Percentiles rank a stretch among this genome's conserved stretches.
Evolutionary conservation across 2,797 vertebrate genomes (phyloP).

Genomic region (Manis pentadactyla): DNA sequence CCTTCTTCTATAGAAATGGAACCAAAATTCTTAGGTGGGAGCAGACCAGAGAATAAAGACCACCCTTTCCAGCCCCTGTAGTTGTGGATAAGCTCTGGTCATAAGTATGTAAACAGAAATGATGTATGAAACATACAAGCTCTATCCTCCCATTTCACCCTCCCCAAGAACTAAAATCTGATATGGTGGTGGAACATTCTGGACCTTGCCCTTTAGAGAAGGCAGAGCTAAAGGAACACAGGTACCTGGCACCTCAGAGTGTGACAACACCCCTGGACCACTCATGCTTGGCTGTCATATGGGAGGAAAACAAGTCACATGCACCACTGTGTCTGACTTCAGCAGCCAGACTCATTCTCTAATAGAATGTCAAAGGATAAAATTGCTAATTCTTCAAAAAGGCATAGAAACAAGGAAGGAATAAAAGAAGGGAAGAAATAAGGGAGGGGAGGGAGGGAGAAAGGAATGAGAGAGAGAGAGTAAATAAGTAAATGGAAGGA

Average conservation of each 20-base stretch:
- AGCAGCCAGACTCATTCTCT: neutral
- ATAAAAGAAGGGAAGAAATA: rapidly evolving
- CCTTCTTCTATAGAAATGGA: neutral
- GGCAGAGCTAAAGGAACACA: neutral
- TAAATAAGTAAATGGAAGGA: neutral
- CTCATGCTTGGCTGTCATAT: neutral
- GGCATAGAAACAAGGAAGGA: rapidly evolving
- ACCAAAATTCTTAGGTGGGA: neutral
- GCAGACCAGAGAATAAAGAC: neutral
- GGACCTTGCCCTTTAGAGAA: neutral
- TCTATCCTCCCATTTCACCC: neutral
- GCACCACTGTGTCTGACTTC: neutral
- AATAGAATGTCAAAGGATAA: neutral
- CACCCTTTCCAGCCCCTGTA: neutral
- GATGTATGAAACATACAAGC: rapidly evolving
- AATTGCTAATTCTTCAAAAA: neutral
- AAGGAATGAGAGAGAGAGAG: neutral
- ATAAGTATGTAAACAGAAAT: neutral
- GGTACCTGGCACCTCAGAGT: neutral
- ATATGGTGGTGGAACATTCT: neutral
- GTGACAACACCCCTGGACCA: too few relatives aligned
- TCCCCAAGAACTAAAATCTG: neutral
- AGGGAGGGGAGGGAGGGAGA: rapidly evolving
- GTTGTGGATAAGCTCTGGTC: neutral
- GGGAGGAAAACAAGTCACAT: neutral